phyloP scores from a whole-genome alignment of 1,140 invertebrate species.

The Parapsyche elsis region DNA sequence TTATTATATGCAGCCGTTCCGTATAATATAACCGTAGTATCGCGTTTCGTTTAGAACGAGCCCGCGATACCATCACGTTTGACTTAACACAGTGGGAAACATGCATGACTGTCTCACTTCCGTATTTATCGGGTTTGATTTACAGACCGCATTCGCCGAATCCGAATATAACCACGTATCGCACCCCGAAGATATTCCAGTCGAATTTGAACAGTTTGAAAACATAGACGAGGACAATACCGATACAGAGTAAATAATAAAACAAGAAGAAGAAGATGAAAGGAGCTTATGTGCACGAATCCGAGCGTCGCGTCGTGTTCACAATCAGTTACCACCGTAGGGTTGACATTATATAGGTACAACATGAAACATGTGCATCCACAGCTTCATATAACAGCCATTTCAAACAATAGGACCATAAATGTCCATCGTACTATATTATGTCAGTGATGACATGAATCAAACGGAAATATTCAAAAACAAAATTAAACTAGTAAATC shows the following conservation, averaged over 20 bases:
- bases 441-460: too few species aligned
- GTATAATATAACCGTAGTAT: slow-evolving; percentile 42
- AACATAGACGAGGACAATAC: too few species aligned
- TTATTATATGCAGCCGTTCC: slow-evolving; percentile 29
- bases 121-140: slow-evolving; percentile 20
- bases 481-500: too few species aligned
- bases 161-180: neutral
- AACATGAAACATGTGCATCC: neutral
- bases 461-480: too few species aligned
- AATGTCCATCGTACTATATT: too few species aligned
- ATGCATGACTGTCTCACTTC: slow-evolving; percentile 26
- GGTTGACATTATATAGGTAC: neutral
- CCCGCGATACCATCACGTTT: slow-evolving; percentile 32
- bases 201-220: too few species aligned
- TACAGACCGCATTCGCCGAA: neutral
- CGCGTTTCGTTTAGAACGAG: slow-evolving; percentile 29
- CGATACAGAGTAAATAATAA: too few species aligned
- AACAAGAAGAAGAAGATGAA: too few species aligned
- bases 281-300: too few species aligned
- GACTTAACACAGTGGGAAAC: slow-evolving; percentile 31
- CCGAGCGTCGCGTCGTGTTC: slow-evolving; percentile 4
- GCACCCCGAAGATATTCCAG: too few species aligned
- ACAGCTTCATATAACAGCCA: too few species aligned
- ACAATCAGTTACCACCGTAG: slow-evolving; percentile 15
- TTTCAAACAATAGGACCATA: too few species aligned